Conservation (phyloP, 2,113 vertebrate species). For the Nothocercus nigrocapillus region DNA sequence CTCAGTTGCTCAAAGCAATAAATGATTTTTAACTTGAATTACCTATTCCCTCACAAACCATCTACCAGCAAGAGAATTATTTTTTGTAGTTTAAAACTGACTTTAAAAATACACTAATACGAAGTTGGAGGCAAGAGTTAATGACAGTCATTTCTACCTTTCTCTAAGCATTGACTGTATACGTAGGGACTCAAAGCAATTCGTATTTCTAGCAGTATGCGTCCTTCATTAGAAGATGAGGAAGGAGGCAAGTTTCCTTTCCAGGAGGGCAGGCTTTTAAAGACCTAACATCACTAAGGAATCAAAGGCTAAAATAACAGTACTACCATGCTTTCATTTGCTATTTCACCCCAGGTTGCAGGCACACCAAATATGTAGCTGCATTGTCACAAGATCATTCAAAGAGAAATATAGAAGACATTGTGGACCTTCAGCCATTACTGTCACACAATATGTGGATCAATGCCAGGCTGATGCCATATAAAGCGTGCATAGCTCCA, state of each 20-base stretch:
- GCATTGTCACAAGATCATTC: neutral
- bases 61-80: neutral
- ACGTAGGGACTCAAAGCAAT: neutral
- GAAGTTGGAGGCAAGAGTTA: neutral
- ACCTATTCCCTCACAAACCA: neutral
- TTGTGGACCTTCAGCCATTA: neutral
- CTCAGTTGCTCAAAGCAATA: neutral
- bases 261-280: neutral
- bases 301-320: neutral
- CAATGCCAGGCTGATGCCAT: neutral
- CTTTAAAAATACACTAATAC: neutral
- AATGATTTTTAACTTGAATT: neutral
- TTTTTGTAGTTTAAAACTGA: neutral
- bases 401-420: neutral
- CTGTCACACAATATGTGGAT: neutral
- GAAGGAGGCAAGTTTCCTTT: neutral
- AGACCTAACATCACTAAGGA: neutral
- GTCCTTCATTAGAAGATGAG: neutral
- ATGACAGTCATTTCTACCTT: conserved; percentile 24
- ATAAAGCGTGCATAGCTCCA: neutral
- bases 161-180: neutral
- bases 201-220: neutral
- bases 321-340: neutral
- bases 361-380: neutral
- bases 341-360: neutral